Base-by-base conservation (phyloP, 1,140 invertebrate species). In the Ericerus pela region DNA sequence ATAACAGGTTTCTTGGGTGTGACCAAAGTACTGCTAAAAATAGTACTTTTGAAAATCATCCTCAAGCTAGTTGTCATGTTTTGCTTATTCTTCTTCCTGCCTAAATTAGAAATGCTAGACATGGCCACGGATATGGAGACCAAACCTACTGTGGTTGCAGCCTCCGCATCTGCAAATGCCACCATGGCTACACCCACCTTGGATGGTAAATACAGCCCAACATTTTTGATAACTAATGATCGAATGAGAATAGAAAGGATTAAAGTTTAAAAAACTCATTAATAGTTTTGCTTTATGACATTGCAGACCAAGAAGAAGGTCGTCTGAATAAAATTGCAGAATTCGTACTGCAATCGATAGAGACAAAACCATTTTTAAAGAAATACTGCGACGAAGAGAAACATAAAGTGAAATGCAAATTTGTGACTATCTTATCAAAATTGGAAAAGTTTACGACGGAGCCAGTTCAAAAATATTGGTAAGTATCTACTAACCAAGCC, bases 251-350 rank as follows among this genome's bases (percentile, higher is more conserved):
- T 41, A 8, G 6, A 41, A 41, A 41, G 14, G 37, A 16, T 6
- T 41, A 41, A 8, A 10, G 20, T 41, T 33, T 33, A 10, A 10
- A n/a, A n/a, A n/a, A n/a, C n/a, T n/a, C n/a, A n/a, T n/a, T n/a
- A n/a, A n/a, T n/a, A n/a, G n/a, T n/a, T n/a, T n/a, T n/a, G n/a
- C n/a, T n/a, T 33, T 33, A 33, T 10, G n/a, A 33, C 20, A 24
- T 47, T 47, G 8, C 14, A 47, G 41, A 47, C 8, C 41, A 47
- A 47, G 41, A 47, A 22, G 41, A 47, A 47, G 26, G 22, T 18
- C 41, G 41, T 47, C 4, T 47, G 16, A 47, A 47, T 14, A 20
- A 24, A 47, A 47, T 47, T 10, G 4, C 41, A 5, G 20, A 47
- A 24, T 47, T 47, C 20, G 41, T 47, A 24, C 22, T 47, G 41